Evolutionary conservation across 2,113 vertebrate genomes (phyloP), one percentile per base, ranked within the genome.

Genomic region (Protobothrops flavoviridis): DNA sequence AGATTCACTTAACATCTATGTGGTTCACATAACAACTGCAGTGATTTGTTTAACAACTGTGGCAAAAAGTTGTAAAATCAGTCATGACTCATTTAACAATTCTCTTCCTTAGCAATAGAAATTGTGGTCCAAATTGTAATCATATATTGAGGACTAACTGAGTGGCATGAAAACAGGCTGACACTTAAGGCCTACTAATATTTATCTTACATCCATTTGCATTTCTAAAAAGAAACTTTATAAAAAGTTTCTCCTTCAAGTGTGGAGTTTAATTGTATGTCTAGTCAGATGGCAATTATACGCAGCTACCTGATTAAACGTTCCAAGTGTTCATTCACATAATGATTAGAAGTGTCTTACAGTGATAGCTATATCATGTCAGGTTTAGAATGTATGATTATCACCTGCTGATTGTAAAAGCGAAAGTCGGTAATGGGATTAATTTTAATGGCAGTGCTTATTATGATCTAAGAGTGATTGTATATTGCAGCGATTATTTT

Each of bases 211-310:
- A 91, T 92, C 81, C 90, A 81, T 92, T 95, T 95, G 95, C 96
- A 93, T 86, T 94, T 96, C 85, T 95, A 95, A 94, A 92, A 97
- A 96, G 94, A 81, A 90, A 88, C 43, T 93, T 93, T 96, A 96
- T 81, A 39, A 95, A 90, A 97, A 96, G 43, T 95, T 97, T 95
- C 90, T 92, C 90, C 97, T 94, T 95, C 95, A 97, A 95, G 93
- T 94, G 94, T 87, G 93, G 93, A 89, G 95, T 95, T 93, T 95
- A 94, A 94, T 95, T 93, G 90, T 96, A 91, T 96, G 92, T 96
- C 91, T 94, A 96, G 97, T 97, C 89, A 92, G 95, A 97, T 93
- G 48, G 89, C 94, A 97, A 97, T 97, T 97, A 97, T 90, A 94
- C 91, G 50, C 95, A 97, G 92, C 50, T 93, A 97, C 94, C 90